phyloP scores from a whole-genome alignment of 2,113 vertebrate genomes.

The Microcebus murinus region DNA sequence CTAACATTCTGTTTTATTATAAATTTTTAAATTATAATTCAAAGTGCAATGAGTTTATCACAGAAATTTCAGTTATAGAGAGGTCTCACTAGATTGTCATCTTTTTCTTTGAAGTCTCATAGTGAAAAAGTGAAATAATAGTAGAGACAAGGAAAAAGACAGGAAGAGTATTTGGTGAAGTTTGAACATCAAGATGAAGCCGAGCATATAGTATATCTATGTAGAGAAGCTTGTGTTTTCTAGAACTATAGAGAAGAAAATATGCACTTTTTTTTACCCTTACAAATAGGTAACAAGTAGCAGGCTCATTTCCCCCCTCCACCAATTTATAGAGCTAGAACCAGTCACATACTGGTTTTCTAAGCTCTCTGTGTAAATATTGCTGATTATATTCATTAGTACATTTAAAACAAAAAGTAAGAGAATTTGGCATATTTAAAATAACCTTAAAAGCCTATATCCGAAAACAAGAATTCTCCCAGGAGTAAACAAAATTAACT shows the following conservation, averaged over 20 bases:
- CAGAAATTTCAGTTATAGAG: not conserved
- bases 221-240: not conserved
- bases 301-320: not conserved
- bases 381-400: not conserved
- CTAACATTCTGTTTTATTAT: not conserved
- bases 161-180: not conserved
- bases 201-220: accelerated
- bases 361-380: not conserved
- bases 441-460: not conserved
- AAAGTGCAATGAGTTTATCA: not conserved
- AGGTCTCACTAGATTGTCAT: not conserved
- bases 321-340: not conserved
- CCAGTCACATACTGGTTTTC: not conserved
- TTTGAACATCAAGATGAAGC: not conserved
- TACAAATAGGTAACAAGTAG: not conserved
- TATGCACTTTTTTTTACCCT: not conserved
- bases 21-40: not conserved
- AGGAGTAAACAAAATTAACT: slow-evolving; percentile 57
- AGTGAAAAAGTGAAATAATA: not conserved
- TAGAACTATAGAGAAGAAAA: not conserved
- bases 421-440: not conserved
- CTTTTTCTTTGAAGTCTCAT: not conserved
- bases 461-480: slow-evolving; percentile 33
- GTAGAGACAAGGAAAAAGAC: not conserved
- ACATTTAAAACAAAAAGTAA: not conserved